A percentile compares a stretch with the other conserved stretches of the same genome.
phyloP scores from a whole-genome alignment of 2,888 invertebrate genomes.

The Epinotia nisella region DNA sequence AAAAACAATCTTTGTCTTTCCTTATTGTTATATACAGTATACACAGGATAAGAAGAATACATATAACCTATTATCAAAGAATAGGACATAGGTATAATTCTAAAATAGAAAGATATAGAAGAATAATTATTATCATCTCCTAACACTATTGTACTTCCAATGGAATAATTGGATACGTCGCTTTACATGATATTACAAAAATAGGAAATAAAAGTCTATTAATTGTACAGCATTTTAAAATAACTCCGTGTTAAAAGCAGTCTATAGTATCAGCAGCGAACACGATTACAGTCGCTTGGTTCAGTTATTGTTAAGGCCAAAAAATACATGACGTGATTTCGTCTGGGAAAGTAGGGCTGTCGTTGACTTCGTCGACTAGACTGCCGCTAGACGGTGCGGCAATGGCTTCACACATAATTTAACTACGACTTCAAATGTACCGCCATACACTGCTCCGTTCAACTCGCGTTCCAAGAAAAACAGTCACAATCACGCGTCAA shows the following conservation, averaged over 20 bases:
- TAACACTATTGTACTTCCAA: too few species aligned
- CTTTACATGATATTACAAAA: neutral
- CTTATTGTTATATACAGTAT: neutral
- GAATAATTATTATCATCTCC: too few species aligned
- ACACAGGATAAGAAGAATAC: neutral
- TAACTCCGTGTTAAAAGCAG: constrained; percentile 23
- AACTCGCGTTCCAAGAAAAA: neutral
- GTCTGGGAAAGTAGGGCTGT: constrained; percentile 77
- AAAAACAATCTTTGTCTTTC: neutral
- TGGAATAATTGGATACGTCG: too few species aligned
- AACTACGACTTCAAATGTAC: constrained; percentile 28
- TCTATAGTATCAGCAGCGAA: constrained; percentile 59
- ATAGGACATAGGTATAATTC: too few species aligned
- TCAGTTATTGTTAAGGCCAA: constrained; percentile 71
- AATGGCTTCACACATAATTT: constrained; percentile 45
- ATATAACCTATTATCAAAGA: too few species aligned
- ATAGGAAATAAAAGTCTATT: neutral
- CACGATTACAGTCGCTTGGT: constrained; percentile 69
- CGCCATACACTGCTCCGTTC: constrained; percentile 51
- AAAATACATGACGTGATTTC: constrained; percentile 67
- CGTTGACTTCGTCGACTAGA: constrained; percentile 76
- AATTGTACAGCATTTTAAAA: constrained; percentile 18
- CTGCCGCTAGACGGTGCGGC: constrained; percentile 68
- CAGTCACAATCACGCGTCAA: neutral
- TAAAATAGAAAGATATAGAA: too few species aligned